Evolutionary conservation across 2,797 vertebrate genomes (phyloP).

Genomic region (Merluccius polli): DNA sequence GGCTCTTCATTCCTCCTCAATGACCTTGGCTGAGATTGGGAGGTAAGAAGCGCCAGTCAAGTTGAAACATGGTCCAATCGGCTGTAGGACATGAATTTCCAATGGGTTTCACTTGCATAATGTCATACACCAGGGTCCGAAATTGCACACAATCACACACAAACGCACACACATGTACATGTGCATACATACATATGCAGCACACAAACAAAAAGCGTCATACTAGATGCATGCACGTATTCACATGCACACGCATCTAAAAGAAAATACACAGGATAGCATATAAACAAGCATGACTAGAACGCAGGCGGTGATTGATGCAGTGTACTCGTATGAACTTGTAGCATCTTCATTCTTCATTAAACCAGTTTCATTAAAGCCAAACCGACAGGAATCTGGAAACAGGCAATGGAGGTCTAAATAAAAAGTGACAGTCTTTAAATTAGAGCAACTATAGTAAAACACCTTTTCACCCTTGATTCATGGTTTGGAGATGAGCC

Average conservation of each 20-base stretch:
- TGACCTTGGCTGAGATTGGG: constrained; percentile 18
- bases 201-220: not conserved
- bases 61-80: not conserved
- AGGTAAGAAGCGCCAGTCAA: not conserved
- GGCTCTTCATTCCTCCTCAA: constrained; percentile 15
- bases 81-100: constrained; percentile 19
- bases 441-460: not conserved
- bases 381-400: too few relatives aligned
- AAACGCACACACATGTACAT: constrained; percentile 18
- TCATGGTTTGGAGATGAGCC: constrained; percentile 1
- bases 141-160: not conserved
- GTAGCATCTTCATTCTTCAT: not conserved
- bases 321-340: not conserved
- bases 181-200: not conserved
- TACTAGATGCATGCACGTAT: not conserved
- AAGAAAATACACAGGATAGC: not conserved
- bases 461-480: not conserved
- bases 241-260: not conserved
- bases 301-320: not conserved
- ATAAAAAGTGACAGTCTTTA: not conserved
- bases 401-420: too few relatives aligned
- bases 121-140: not conserved
- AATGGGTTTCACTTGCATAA: not conserved
- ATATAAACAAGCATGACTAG: not conserved
- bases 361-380: not conserved